A percentile compares a stretch with the other conserved stretches of the same genome.
phyloP scores from a whole-genome alignment of 2,888 invertebrate genomes.

The Mesorhabditis spiculigera region DNA sequence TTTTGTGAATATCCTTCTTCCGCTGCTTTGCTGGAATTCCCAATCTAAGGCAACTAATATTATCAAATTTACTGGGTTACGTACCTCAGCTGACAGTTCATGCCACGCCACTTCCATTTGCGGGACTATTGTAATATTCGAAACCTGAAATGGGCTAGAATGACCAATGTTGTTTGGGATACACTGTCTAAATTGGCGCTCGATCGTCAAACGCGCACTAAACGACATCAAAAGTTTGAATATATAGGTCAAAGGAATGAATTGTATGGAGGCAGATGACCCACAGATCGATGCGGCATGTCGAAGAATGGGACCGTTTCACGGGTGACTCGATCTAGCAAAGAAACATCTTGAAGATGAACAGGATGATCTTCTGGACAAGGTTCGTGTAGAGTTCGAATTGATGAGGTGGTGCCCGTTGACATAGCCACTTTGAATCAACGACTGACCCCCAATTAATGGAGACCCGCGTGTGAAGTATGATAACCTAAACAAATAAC shows the following conservation, averaged over 20 bases:
- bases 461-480: too few species aligned
- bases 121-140: constrained; percentile 38
- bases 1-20: neutral
- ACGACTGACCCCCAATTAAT: too few species aligned
- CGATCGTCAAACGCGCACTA: too few species aligned
- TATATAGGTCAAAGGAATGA: neutral
- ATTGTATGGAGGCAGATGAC: neutral
- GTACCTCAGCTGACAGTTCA: constrained; percentile 38
- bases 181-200: too few species aligned
- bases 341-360: neutral
- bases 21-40: neutral
- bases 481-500: too few species aligned
- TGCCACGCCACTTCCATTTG: constrained; percentile 51
- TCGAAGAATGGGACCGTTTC: constrained; percentile 6
- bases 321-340: constrained; percentile 1
- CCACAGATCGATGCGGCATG: neutral
- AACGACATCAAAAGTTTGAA: neutral
- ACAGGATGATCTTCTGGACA: neutral
- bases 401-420: too few species aligned
- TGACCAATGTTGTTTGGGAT: too few species aligned
- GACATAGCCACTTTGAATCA: too few species aligned
- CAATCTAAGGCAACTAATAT: neutral
- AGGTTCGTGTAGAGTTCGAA: neutral
- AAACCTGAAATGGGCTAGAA: constrained; percentile 25
- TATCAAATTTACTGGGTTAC: constrained; percentile 7